A percentile compares a stretch with the other conserved stretches of the same genome.
phyloP scores from a whole-genome alignment of 2,888 invertebrate genomes.

The Piscicola geometra region DNA sequence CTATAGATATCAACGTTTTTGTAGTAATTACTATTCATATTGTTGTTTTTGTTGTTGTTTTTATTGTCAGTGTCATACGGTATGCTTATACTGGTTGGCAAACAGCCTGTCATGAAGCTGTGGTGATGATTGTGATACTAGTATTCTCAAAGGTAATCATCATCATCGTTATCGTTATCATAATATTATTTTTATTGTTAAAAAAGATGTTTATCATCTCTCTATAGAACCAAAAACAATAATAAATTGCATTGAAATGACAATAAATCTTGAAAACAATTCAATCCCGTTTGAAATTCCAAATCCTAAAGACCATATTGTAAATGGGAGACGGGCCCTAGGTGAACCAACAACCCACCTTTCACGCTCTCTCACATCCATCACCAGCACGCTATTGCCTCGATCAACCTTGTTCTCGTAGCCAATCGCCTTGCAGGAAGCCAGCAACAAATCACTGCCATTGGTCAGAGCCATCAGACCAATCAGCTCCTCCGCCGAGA shows the following conservation, averaged over 20 bases:
- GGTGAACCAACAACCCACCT: neutral
- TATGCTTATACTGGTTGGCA: constrained; percentile 78
- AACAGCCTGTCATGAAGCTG: constrained; percentile 73
- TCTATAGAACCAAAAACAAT: too few relatives aligned
- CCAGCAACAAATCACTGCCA: neutral
- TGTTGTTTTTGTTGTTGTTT: constrained; percentile 61
- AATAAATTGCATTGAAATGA: too few relatives aligned
- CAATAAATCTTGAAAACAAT: too few relatives aligned
- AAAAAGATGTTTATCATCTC: too few relatives aligned
- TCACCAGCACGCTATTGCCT: neutral
- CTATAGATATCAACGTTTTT: constrained; percentile 43
- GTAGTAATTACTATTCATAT: constrained; percentile 66
- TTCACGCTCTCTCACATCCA: neutral
- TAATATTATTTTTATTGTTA: too few relatives aligned
- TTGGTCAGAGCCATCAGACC: constrained; percentile 63
- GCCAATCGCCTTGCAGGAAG: constrained; percentile 2
- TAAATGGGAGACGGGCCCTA: too few relatives aligned
- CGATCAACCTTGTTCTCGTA: neutral
- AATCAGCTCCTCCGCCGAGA: constrained; percentile 78
- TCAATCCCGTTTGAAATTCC: too few relatives aligned
- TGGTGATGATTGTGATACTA: too few relatives aligned
- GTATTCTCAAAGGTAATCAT: too few relatives aligned
- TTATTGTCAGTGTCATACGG: constrained; percentile 65
- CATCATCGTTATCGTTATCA: too few relatives aligned
- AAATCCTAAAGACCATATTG: too few relatives aligned